phyloP scores from a whole-genome alignment of 2,888 invertebrate genomes.

The Therioaphis trifolii region DNA sequence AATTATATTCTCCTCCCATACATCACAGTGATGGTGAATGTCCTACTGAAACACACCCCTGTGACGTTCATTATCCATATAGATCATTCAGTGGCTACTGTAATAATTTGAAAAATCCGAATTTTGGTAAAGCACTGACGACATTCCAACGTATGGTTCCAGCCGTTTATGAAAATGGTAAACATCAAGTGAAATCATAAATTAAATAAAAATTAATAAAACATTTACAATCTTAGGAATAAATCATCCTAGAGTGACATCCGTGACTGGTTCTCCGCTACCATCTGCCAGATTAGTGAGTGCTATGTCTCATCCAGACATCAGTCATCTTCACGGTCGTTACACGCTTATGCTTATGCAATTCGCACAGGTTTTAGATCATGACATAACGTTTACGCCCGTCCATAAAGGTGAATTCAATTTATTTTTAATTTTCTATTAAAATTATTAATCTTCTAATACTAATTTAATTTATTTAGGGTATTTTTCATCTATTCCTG shows the following conservation, averaged over 20 bases:
- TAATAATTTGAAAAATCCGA: conserved; percentile 86
- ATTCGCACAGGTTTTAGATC: conserved; percentile 93
- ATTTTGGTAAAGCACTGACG: conserved; percentile 84
- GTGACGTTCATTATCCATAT: conserved; percentile 71
- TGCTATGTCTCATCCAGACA: conserved; percentile 89
- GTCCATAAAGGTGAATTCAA: conserved; percentile 80
- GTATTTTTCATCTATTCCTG: conserved; percentile 89
- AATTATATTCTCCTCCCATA: conserved; percentile 73
- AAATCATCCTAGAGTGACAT: conserved; percentile 80
- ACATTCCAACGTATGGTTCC: conserved; percentile 87
- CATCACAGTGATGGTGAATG: conserved; percentile 75
- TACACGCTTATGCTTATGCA: conserved; percentile 96
- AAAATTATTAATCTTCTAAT: neutral
- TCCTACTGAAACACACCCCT: conserved; percentile 69
- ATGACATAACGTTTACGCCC: conserved; percentile 94
- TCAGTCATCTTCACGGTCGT: conserved; percentile 86
- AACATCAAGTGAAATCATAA: conserved; percentile 66
- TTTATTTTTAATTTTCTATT: neutral
- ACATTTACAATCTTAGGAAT: conserved; percentile 72
- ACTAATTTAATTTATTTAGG: conserved; percentile 69
- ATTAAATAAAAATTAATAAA: conserved; percentile 14
- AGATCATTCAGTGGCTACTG: conserved; percentile 85
- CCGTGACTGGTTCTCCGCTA: conserved; percentile 80
- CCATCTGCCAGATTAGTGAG: conserved; percentile 90
- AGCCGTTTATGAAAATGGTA: conserved; percentile 88